Conservation (phyloP, 2,113 vertebrate species). For the Osmerus eperlanus region DNA sequence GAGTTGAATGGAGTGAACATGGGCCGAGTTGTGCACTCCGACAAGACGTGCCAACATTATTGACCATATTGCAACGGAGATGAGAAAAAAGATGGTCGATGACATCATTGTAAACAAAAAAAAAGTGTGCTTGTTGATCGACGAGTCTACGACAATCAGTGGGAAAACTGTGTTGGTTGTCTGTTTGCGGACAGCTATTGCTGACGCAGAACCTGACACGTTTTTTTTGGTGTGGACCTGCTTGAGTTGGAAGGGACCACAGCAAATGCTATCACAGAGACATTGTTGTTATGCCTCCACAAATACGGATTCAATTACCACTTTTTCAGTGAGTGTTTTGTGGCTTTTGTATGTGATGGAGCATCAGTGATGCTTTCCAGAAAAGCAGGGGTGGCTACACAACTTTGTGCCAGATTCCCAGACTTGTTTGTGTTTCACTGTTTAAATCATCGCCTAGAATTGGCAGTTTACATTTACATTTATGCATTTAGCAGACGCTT, state of each 20-base stretch:
- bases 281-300: conserved; percentile 14
- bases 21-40: conserved; percentile 11
- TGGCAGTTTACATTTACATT: background rate
- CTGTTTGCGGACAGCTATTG: conserved; percentile 15
- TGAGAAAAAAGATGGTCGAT: background rate
- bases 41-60: background rate
- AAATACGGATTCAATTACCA: conserved; percentile 18
- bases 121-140: background rate
- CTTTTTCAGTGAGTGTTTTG: conserved; percentile 17
- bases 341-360: conserved; percentile 17
- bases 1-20: conserved; percentile 8
- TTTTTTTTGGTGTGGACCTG: background rate
- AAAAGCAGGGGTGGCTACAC: conserved; percentile 13
- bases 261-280: conserved; percentile 21
- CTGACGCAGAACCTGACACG: conserved; percentile 15
- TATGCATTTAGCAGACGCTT: no score
- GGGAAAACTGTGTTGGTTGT: conserved; percentile 5
- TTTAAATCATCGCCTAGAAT: conserved; percentile 5
- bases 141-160: conserved; percentile 19
- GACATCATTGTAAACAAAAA: background rate
- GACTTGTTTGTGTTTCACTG: conserved; percentile 1
- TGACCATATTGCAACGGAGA: conserved; percentile 3
- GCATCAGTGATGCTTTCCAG: conserved; percentile 8
- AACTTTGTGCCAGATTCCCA: conserved; percentile 1
- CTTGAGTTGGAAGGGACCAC: conserved; percentile 10